phyloP scores from a whole-genome alignment of 2,888 invertebrate species.

The Scrobipalpa costella region DNA sequence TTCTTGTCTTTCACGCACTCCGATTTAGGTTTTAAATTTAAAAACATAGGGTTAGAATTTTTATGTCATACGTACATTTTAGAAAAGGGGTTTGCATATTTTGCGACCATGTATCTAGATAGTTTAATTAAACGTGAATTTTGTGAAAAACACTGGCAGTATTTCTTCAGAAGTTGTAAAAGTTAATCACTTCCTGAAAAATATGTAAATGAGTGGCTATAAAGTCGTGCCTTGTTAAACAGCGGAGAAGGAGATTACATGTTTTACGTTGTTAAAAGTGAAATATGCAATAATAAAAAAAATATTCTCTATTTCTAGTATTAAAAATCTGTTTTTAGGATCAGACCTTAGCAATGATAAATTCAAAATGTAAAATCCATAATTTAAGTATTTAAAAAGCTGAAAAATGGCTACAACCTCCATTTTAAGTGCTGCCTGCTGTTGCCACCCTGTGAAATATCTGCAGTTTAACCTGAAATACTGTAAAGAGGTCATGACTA shows the following conservation, averaged over 20 bases:
- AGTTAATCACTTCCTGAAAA: background rate
- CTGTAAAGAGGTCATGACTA: background rate
- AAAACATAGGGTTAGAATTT: too few relatives aligned
- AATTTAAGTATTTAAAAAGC: background rate
- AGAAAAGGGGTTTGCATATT: too few relatives aligned
- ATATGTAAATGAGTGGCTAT: constrained; percentile 1
- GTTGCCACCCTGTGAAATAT: background rate
- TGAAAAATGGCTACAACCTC: background rate
- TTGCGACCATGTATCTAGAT: too few relatives aligned
- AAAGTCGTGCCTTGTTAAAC: background rate
- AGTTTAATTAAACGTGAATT: too few relatives aligned
- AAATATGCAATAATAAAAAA: too few relatives aligned
- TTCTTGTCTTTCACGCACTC: too few relatives aligned
- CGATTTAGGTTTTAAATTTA: too few relatives aligned
- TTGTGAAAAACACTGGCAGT: background rate
- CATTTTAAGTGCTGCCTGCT: background rate
- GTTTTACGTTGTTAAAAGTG: background rate
- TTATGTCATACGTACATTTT: too few relatives aligned
- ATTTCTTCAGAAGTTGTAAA: background rate
- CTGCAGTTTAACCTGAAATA: background rate
- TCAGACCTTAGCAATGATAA: too few relatives aligned
- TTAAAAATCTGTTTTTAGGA: too few relatives aligned
- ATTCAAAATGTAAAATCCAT: background rate
- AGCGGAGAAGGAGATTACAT: background rate
- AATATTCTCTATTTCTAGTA: too few relatives aligned